Conservation (phyloP, 2,797 vertebrate genomes). For the Mustela erminea region DNA sequence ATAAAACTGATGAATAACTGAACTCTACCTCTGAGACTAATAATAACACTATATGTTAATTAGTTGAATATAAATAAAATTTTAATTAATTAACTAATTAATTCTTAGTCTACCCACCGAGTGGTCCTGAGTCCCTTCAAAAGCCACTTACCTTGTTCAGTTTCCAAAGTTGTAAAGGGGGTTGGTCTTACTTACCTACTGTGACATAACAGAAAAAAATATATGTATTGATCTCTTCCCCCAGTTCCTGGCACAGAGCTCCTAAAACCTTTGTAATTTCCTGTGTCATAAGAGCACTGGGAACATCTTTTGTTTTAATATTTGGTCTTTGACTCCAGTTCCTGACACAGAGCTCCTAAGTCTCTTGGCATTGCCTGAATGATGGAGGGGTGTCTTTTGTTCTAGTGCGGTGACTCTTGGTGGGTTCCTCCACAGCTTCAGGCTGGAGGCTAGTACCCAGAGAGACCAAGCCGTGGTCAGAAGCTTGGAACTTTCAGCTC, state of each 20-base stretch:
- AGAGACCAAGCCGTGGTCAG: background rate
- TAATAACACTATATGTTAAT: background rate
- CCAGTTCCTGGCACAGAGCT: background rate
- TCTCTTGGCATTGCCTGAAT: background rate
- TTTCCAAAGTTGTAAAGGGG: background rate
- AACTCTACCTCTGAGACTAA: background rate
- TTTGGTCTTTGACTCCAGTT: background rate
- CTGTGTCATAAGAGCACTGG: background rate
- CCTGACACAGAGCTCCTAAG: background rate
- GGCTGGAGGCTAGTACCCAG: background rate
- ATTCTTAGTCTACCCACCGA: background rate
- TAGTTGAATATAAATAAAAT: background rate
- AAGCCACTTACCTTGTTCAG: background rate
- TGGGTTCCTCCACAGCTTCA: background rate
- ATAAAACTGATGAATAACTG: background rate
- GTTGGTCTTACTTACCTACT: background rate
- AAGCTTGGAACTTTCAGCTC: background rate
- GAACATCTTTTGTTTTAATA: background rate
- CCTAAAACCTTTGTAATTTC: background rate
- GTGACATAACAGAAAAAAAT: background rate
- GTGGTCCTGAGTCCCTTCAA: background rate
- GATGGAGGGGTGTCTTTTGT: background rate
- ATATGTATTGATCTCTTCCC: background rate
- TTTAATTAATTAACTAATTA: background rate
- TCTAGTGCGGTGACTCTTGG: background rate